These are phyloP conservation scores for Halictus quadricinctus DNA, from an alignment of 2,888 invertebrate genomes.

Conservation along the genomic window DNA sequence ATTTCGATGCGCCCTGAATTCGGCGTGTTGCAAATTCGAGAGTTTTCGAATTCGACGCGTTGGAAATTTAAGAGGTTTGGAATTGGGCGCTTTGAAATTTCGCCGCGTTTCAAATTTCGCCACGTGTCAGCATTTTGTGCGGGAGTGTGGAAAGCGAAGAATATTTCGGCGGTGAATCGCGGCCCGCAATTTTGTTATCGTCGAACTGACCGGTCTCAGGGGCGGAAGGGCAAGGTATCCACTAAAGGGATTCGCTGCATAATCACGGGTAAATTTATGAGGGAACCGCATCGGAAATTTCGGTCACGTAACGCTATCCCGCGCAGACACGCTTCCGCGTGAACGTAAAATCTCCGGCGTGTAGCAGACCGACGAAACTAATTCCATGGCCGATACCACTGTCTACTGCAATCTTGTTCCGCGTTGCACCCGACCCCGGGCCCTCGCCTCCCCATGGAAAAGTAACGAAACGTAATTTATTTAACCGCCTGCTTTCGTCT, in stretches of 20 bases:
- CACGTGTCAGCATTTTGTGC: too few species aligned
- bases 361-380: constrained; percentile 56
- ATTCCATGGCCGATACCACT: constrained; percentile 54
- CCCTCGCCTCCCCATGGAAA: constrained; percentile 23
- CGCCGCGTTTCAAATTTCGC: too few species aligned
- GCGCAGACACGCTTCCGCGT: constrained; percentile 48
- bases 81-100: too few species aligned
- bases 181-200: background rate
- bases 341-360: constrained; percentile 59
- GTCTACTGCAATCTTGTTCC: constrained; percentile 53
- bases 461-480: constrained; percentile 63
- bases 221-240: constrained; percentile 32
- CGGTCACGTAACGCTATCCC: constrained; percentile 65
- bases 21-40: too few species aligned
- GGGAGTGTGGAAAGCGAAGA: background rate
- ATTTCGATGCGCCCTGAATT: too few species aligned
- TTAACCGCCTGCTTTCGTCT: constrained; percentile 52
- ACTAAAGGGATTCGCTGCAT: constrained; percentile 45
- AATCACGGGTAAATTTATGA: constrained; percentile 61
- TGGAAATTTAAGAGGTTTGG: too few species aligned
- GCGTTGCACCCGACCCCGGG: constrained; percentile 27
- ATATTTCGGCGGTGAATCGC: background rate
- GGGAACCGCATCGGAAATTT: constrained; percentile 59
- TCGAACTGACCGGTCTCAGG: background rate
- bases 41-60: too few species aligned